Evolutionary conservation across 2,888 invertebrate genomes (phyloP).

Genomic region (Fabriciana adippe): DNA sequence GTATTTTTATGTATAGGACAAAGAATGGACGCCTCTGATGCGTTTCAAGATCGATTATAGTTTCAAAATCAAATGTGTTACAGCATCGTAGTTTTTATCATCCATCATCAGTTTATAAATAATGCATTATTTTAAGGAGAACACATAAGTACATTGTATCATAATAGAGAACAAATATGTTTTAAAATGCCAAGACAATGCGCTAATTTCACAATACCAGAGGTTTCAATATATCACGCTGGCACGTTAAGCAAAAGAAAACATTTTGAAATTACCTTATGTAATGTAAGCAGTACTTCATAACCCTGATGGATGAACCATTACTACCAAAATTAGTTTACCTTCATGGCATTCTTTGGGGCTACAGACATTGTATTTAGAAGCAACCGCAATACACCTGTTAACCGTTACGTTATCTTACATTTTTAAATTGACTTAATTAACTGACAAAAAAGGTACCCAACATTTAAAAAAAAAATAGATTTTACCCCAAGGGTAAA

Average conservation of each 20-base stretch:
- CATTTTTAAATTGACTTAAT: too few species aligned
- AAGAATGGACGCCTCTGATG: not conserved
- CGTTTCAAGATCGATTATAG: not conserved
- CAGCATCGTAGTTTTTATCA: not conserved
- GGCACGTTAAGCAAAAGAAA: conserved; percentile 62
- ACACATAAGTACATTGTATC: conserved; percentile 10
- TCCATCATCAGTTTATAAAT: conserved; percentile 6
- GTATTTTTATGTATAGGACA: too few species aligned
- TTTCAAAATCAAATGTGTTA: too few species aligned
- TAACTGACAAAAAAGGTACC: too few species aligned
- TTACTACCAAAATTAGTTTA: not conserved
- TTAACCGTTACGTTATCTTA: too few species aligned
- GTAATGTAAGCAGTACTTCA: conserved; percentile 52
- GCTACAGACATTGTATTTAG: too few species aligned
- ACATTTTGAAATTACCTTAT: conserved; percentile 63
- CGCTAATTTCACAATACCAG: conserved; percentile 56
- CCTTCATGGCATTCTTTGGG: too few species aligned
- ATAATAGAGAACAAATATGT: conserved; percentile 23
- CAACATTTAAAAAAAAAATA: too few species aligned
- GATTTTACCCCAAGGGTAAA: too few species aligned
- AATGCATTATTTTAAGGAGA: conserved; percentile 15
- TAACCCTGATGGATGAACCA: conserved; percentile 26
- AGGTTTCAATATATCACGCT: conserved; percentile 49
- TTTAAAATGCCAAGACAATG: conserved; percentile 45
- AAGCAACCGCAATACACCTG: too few species aligned